A percentile compares a stretch with the other conserved stretches of the same genome.
Conservation (phyloP, 35 echinoderm and acorn worm genomes). For the Diadema setosum region DNA sequence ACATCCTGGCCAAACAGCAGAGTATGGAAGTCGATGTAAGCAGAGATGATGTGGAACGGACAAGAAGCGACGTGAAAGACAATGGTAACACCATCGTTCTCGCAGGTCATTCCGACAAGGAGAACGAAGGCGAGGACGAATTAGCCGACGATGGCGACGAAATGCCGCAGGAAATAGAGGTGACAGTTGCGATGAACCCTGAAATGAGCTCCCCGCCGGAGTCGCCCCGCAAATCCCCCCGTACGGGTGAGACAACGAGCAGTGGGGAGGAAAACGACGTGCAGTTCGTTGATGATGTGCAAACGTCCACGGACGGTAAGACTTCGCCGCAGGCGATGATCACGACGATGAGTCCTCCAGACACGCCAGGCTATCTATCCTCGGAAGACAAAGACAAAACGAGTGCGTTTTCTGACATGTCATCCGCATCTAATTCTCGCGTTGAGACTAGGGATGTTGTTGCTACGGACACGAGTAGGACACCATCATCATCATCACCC, state of each 20-base stretch:
- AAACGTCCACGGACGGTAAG: background rate
- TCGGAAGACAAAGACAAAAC: background rate
- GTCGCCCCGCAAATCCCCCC: background rate
- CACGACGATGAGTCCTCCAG: constrained; percentile 3
- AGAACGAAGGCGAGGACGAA: background rate
- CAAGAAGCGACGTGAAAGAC: background rate
- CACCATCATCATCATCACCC: background rate
- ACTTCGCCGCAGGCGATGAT: background rate
- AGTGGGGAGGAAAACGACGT: background rate
- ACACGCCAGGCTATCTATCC: background rate
- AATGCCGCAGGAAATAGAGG: background rate
- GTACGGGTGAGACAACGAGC: background rate
- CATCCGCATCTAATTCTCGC: no score
- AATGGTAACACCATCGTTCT: background rate
- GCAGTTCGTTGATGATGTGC: background rate
- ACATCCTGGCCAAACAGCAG: constrained; percentile 8
- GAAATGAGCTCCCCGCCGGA: background rate
- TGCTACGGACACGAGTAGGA: no score
- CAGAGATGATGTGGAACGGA: background rate
- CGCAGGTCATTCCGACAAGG: background rate
- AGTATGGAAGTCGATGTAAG: background rate
- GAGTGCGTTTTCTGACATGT: no score
- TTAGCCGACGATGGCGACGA: background rate
- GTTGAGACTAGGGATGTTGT: no score
- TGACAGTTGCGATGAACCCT: background rate